Percentiles rank a stretch among this genome's conserved stretches.
Evolutionary conservation across 2,113 vertebrate species (phyloP).

Genomic region (Anser cygnoides): DNA sequence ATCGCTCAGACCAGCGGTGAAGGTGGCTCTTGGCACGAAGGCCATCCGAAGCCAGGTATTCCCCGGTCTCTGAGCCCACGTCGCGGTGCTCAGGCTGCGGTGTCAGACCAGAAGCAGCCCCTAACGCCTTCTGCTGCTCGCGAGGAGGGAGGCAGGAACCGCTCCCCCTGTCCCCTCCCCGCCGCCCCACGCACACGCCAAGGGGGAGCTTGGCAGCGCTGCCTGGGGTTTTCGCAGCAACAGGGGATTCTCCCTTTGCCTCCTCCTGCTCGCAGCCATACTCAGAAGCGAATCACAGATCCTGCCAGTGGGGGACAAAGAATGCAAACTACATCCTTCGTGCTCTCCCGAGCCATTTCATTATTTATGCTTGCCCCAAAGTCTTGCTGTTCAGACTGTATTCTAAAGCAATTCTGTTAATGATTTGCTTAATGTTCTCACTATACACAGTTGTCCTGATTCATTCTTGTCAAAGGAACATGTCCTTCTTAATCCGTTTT

Average conservation of each 20-base stretch:
- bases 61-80: neutral
- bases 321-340: neutral
- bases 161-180: neutral
- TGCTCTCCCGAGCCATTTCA: neutral
- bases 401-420: constrained; percentile 21
- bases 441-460: constrained; percentile 6
- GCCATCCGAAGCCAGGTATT: neutral
- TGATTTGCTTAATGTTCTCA: constrained; percentile 43
- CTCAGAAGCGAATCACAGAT: neutral
- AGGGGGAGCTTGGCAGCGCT: neutral
- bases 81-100: neutral
- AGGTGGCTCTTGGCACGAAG: neutral
- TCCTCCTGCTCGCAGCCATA: neutral
- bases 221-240: accelerated
- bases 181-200: neutral
- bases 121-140: too few relatives aligned
- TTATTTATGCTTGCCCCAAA: neutral
- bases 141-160: neutral
- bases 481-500: constrained; percentile 43
- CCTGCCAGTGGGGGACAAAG: neutral
- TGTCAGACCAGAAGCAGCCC: neutral
- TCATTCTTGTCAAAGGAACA: constrained; percentile 36
- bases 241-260: neutral
- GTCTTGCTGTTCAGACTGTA: neutral
- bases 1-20: neutral